Conservation (phyloP, 2,113 vertebrate species). For the Bos javanicus region DNA sequence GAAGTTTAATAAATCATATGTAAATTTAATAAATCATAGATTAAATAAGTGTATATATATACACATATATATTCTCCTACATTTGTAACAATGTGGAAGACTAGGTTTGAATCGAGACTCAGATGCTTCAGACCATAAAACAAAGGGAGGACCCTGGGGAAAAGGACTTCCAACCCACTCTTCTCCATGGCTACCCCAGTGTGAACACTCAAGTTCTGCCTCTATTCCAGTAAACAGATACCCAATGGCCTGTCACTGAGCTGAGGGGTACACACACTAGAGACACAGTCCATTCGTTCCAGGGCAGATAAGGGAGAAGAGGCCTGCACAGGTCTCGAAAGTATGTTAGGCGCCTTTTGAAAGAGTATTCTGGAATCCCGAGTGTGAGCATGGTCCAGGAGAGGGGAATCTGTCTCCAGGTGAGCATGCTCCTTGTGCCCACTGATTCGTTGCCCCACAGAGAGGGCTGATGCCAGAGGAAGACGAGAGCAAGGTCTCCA, state of each 20-base stretch:
- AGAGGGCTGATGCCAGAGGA: background rate
- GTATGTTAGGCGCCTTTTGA: background rate
- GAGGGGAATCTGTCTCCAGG: no score
- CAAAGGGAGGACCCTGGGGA: background rate
- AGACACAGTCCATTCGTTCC: background rate
- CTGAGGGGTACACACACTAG: background rate
- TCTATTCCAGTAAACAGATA: background rate
- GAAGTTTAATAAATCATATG: background rate
- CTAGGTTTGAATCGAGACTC: background rate
- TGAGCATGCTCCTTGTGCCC: background rate
- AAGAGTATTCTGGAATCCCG: background rate
- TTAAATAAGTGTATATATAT: background rate
- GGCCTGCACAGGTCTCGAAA: fast-evolving
- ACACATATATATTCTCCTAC: background rate
- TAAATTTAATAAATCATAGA: background rate
- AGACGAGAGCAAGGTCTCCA: background rate
- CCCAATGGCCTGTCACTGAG: background rate
- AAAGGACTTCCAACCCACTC: background rate
- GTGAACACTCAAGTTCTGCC: background rate
- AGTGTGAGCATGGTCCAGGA: background rate
- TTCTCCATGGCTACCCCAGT: background rate
- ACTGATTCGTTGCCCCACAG: fast-evolving
- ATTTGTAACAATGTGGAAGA: background rate
- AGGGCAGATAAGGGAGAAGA: background rate
- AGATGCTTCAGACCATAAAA: background rate